Base-by-base conservation (phyloP, 2,888 invertebrate species). In the Pachycephus smyrnensis region DNA sequence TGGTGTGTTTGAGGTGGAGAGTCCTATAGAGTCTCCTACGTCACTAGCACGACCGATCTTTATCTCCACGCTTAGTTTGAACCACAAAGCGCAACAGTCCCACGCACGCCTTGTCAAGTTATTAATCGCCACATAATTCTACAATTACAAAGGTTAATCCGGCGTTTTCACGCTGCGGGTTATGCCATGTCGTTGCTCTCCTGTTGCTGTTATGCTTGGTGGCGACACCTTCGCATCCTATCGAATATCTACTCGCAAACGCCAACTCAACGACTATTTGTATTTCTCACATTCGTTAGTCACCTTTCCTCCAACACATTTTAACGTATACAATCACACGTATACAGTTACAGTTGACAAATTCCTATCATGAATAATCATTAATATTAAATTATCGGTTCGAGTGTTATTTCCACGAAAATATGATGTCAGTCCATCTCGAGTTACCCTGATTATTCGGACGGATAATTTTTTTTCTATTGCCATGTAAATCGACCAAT, bases 51-150 rank as follows among this genome's bases (percentile, higher is more conserved):
- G 86, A 87, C 88, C 87, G 89, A 89, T 89, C 84, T 86, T 88
- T 88, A 89, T 89, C 89, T 88, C 86, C 83, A 83, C 84, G 86
- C 89, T 87, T 86, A 85, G 84, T 88, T 89, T 84, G 81, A 88
- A 83, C 87, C 84, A 87, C 88, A 85, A 86, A 86, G 88, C 85
- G 85, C 86, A 82, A 84, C 86, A 86, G 86, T 86, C 88, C 87
- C 88, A 88, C 88, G 87, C 88, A 85, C 86, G 86, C 87, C 85
- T 87, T 83, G 85, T 85, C 87, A 86, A 84, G 84, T 89, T 88
- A 89, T 89, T 89, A 89, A 89, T 89, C 86, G 87, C 85, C 87
- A 83, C 85, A 86, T 88, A 87, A 89, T 89, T 88, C 85, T 85
- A 86, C 87, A 87, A 88, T 88, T 86, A 87, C 88, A 86, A 87